These are phyloP conservation scores for Otus scops DNA, from an alignment of 2,797 vertebrate species.

Conservation along the genomic window DNA sequence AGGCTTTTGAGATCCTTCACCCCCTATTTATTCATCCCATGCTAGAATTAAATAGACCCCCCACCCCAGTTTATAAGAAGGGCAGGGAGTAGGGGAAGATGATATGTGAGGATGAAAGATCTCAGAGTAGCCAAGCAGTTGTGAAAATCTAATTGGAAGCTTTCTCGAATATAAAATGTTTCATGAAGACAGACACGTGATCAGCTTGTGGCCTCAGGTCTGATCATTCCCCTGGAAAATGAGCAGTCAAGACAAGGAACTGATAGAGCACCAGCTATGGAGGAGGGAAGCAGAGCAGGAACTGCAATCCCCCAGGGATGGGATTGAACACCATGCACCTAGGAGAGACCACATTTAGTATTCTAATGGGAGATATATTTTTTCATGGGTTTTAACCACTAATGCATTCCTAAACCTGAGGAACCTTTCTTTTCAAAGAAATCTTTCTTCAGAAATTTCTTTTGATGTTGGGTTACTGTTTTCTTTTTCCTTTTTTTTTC, in stretches of 20 bases:
- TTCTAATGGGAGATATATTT: not conserved
- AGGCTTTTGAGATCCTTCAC: not conserved
- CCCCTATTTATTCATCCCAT: not conserved
- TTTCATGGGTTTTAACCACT: not conserved
- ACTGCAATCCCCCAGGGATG: not conserved
- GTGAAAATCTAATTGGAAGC: not conserved
- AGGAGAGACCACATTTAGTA: not conserved
- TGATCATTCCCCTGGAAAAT: not conserved
- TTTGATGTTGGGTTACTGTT: not conserved
- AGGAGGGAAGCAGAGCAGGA: not conserved
- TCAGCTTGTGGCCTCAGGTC: not conserved
- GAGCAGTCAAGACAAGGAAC: fast-evolving
- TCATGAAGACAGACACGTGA: not conserved
- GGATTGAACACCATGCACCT: fast-evolving
- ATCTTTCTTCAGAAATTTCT: not conserved
- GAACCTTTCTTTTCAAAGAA: not conserved
- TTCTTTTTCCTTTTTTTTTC: not conserved
- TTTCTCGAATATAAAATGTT: not conserved
- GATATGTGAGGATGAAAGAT: not conserved
- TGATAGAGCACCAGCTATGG: not conserved
- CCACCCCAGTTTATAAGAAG: not conserved
- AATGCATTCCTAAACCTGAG: not conserved
- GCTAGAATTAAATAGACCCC: not conserved
- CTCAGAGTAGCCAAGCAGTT: not conserved
- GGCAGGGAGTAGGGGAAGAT: not conserved